Percentiles rank a stretch among this genome's conserved stretches.
Conservation (phyloP, 2,797 vertebrate species). For the Tenualosa thibaudeaui region DNA sequence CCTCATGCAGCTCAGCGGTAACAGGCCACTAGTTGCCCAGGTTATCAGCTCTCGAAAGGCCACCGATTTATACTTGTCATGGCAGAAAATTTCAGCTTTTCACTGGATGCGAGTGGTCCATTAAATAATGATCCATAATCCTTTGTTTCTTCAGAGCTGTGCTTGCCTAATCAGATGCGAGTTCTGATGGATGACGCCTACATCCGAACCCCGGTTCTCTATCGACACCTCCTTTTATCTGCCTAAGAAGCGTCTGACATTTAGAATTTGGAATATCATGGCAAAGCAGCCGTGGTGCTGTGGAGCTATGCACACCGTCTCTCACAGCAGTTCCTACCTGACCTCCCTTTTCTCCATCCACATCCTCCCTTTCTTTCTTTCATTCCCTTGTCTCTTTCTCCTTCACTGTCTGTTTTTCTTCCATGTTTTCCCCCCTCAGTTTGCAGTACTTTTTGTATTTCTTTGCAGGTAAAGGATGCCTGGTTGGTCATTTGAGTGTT, state of each 20-base stretch:
- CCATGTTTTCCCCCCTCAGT: constrained; percentile 46
- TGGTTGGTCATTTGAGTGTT: not conserved
- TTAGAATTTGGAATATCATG: constrained; percentile 34
- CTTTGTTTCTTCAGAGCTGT: constrained; percentile 32
- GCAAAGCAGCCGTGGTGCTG: constrained; percentile 30
- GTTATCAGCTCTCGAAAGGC: constrained; percentile 60
- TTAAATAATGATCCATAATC: constrained; percentile 63
- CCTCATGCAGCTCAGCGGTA: constrained; percentile 39
- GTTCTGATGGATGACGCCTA: not conserved
- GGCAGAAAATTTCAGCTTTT: constrained; percentile 56
- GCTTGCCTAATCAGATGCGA: constrained; percentile 7
- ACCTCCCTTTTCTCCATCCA: not conserved
- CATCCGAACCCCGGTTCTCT: not conserved
- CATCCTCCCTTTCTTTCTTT: not conserved
- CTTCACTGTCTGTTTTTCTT: not conserved
- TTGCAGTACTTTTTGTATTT: constrained; percentile 22
- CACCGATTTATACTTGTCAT: constrained; percentile 67
- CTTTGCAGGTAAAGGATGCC: not conserved
- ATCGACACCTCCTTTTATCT: constrained; percentile 3
- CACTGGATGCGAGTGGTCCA: constrained; percentile 49
- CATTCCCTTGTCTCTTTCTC: no score
- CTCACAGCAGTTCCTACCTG: not conserved
- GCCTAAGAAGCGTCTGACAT: constrained; percentile 25
- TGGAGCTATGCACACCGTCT: not conserved
- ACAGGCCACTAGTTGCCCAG: constrained; percentile 47